Evolutionary conservation across 1,140 invertebrate species (phyloP), one percentile per base, ranked within the genome.

Genomic region (Drosophila ficusphila): DNA sequence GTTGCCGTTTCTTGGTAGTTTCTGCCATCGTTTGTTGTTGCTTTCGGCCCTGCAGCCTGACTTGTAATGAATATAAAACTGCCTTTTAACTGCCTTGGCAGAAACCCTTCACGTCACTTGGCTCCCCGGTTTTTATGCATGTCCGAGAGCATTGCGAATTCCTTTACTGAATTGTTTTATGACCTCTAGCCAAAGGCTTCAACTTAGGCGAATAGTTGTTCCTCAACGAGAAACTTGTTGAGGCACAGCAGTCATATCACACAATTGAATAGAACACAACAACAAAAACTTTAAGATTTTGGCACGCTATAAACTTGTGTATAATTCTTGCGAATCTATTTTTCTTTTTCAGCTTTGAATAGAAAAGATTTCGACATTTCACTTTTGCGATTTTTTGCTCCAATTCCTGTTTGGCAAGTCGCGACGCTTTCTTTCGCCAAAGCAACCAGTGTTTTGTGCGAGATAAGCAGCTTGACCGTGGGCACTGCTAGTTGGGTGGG

Each of bases 391-490:
- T 85, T 76, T 85, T 65, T 86, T 88, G 72, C 81, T 62, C 62
- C 72, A 74, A 68, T 74, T 81, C 52, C 58, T 76, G 58, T 81
- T 72, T 85, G 81, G 81, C 82, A 81, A 86, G 71, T 56, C 58
- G 54, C 61, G 48, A 34, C 53, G 21, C 42, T 31, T 39, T 57
- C 47, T 58, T 53, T 74, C 42, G 38, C 70, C 19, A 75, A 69
- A 88, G 81, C 81, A 86, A 86, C 81, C 81, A 86, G 81, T 86
- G 81, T 86, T 88, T 86, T 62, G 77, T 67, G 75, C 67, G 81
- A 86, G 81, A 86, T 86, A 86, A 86, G 81, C 81, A 85, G 79
- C 61, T 79, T 68, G 52, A 42, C 44, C 49, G 23, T 70, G 41
- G 14, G 25, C 19, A 29, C 33, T 14, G 42, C 29, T 33, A 7